Conservation (phyloP, 2,797 vertebrate species). For the Siniperca undulata region DNA sequence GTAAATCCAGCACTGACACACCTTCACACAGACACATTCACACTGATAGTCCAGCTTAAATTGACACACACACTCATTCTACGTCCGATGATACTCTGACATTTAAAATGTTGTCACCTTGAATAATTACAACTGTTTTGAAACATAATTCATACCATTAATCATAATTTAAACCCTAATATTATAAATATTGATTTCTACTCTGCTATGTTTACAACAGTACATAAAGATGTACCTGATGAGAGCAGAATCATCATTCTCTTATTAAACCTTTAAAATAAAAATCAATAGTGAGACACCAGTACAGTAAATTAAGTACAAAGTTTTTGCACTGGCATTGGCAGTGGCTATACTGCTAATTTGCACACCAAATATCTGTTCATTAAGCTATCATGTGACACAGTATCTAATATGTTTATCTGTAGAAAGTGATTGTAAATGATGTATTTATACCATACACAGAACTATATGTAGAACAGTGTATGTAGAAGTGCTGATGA, state of each 20-base stretch:
- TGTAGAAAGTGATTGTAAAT: neutral
- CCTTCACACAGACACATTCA: slow-evolving; percentile 1
- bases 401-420: neutral
- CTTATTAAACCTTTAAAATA: slow-evolving; percentile 7
- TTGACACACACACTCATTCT: neutral
- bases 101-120: slow-evolving; percentile 1
- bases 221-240: neutral
- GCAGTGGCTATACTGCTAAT: neutral
- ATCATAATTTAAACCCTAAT: neutral
- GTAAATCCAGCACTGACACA: slow-evolving; percentile 37
- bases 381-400: neutral
- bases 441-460: neutral
- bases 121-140: neutral
- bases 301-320: neutral
- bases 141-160: neutral
- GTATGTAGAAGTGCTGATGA: neutral
- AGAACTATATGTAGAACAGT: neutral
- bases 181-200: slow-evolving; percentile 14
- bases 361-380: neutral
- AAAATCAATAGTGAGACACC: slow-evolving; percentile 32
- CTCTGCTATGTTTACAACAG: slow-evolving; percentile 17
- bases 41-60: neutral
- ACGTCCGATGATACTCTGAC: neutral
- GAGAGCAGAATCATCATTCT: slow-evolving; percentile 9
- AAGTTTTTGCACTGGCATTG: neutral